These are phyloP conservation scores for Tachina grossa DNA, from an alignment of 2,888 invertebrate species.

Conservation along the genomic window DNA sequence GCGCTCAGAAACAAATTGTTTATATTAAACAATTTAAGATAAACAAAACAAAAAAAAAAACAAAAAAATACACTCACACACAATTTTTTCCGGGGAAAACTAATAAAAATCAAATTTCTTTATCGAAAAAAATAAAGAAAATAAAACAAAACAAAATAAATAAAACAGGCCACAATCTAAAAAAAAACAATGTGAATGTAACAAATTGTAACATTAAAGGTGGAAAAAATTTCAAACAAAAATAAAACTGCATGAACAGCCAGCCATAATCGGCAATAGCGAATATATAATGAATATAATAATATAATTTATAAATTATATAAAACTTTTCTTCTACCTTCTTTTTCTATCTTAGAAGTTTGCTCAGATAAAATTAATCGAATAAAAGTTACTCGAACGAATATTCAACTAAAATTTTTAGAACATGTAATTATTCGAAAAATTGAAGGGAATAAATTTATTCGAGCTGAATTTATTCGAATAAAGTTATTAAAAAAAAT, in stretches of 20 bases:
- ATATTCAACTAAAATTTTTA: too few species aligned
- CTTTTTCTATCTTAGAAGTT: too few species aligned
- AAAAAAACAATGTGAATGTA: neutral
- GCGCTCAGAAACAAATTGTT: neutral
- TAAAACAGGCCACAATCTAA: neutral
- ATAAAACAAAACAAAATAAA: neutral
- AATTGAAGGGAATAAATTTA: too few species aligned
- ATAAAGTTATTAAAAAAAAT: too few species aligned
- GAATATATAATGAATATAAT: too few species aligned
- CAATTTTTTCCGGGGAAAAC: neutral
- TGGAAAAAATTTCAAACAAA: neutral
- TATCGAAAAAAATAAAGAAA: neutral
- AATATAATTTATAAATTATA: too few species aligned
- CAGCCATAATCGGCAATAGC: too few species aligned
- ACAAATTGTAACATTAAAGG: neutral
- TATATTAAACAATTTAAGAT: neutral
- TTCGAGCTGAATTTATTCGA: too few species aligned
- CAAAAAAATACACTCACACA: neutral
- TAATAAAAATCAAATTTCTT: neutral
- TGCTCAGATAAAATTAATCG: too few species aligned
- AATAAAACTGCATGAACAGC: neutral
- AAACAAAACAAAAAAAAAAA: neutral
- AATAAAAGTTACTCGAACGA: too few species aligned
- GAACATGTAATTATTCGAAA: too few species aligned
- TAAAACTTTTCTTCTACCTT: too few species aligned